Evolutionary conservation across 1,140 invertebrate species (phyloP), one percentile per base, ranked within the genome.

Genomic region (Drosophila baimaii): DNA sequence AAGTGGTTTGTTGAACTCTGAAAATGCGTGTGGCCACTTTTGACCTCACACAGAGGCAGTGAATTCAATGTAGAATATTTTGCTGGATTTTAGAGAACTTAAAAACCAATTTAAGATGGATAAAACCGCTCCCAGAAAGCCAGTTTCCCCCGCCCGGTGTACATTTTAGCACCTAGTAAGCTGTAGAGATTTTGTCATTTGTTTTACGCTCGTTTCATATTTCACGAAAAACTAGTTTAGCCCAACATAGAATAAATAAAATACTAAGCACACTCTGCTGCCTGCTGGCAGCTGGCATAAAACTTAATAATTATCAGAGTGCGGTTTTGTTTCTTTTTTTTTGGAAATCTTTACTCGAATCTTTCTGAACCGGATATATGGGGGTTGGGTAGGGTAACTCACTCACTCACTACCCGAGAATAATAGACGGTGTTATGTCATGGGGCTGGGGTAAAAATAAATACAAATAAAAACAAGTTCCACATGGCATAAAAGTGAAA

Each of bases 321-420:
- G 21, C 52, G 23, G 55, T 35, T 70, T 44, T 51, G 74, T 64
- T 69, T 52, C n/a, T n/a, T n/a, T n/a, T n/a, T n/a, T n/a, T n/a
- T 69, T 49, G 57, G 17, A 37, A 44, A 57, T 69, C 62, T 66
- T 39, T 52, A 33, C 49, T 37, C 56, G 55, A 75, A 57, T 76
- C 54, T 71, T 74, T 79, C 33, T 46, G 71, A 86, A 83, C 83
- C 83, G 83, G 83, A 88, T 88, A 88, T 88, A 81, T 68, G 54
- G 69, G 63, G 43, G 58, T 41, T 55, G 44, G 46, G 44, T 41
- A 56, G 52, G 51, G 46, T 66, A 75, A 52, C 56, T 52, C 65
- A 75, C 31, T 68, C 44, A 33, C 59, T 64, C 29, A 3, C n/a
- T 3, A 10, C 1, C 49, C 13, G 49, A 62, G 46, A 51, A 66